Percentiles rank a stretch among this genome's conserved stretches.
These are phyloP conservation scores for Gallinago solitaria DNA, from an alignment of 2,797 vertebrate species.

Conservation along the genomic window DNA sequence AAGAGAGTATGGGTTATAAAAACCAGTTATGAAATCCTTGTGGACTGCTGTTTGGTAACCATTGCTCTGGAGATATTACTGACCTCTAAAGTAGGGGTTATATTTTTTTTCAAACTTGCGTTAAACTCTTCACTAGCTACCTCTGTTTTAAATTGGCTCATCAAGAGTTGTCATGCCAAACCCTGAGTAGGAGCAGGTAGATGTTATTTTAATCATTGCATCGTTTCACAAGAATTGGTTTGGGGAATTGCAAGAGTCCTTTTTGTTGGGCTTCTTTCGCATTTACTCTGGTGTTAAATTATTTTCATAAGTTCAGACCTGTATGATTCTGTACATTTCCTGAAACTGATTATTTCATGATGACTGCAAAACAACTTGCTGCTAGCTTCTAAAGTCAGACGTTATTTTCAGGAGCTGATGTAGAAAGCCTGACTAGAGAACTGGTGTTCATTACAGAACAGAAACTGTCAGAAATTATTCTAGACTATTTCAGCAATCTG, in stretches of 20 bases:
- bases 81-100: neutral
- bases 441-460: neutral
- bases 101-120: neutral
- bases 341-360: neutral
- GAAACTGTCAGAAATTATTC: neutral
- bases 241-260: neutral
- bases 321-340: neutral
- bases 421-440: neutral
- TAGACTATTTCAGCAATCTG: neutral
- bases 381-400: neutral
- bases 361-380: neutral
- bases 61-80: neutral
- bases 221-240: neutral
- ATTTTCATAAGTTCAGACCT: neutral
- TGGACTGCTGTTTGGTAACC: neutral
- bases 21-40: neutral
- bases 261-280: neutral
- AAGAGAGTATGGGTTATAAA: neutral
- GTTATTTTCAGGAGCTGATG: constrained; percentile 8
- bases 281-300: neutral
- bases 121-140: neutral
- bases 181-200: neutral
- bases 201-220: neutral
- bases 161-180: neutral
- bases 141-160: neutral